A percentile compares a stretch with the other conserved stretches of the same genome.
Conservation (phyloP, 2,113 vertebrate species). For the Mobula hypostoma region DNA sequence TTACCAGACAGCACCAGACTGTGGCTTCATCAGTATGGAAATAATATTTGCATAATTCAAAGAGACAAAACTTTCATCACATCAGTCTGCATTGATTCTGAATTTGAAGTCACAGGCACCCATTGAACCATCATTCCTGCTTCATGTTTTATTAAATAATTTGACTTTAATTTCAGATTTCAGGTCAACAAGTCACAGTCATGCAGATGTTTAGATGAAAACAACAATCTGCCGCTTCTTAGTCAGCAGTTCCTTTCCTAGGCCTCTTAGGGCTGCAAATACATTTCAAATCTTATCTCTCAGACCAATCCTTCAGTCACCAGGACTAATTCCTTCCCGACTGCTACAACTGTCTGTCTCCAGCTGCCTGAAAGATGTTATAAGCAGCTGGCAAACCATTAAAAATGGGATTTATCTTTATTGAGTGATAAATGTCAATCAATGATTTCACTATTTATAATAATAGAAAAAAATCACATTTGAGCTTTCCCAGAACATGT, state of each 20-base stretch:
- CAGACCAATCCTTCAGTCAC: not conserved
- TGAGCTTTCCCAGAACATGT: not conserved
- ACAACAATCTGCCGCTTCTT: not conserved
- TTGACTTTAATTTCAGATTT: not conserved
- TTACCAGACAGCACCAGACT: not conserved
- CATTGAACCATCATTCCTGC: not conserved
- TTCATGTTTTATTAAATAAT: not conserved
- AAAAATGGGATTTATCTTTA: not conserved
- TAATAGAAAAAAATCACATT: not conserved
- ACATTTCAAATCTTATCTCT: not conserved
- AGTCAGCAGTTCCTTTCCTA: not conserved
- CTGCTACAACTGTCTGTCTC: not conserved
- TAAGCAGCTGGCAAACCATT: not conserved
- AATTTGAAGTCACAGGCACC: not conserved
- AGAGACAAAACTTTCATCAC: not conserved
- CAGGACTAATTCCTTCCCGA: not conserved
- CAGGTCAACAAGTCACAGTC: not conserved
- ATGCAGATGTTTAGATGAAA: not conserved
- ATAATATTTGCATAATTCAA: not conserved
- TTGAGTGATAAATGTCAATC: constrained; percentile 1
- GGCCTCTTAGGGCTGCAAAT: not conserved
- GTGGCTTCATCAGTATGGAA: not conserved
- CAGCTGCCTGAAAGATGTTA: not conserved
- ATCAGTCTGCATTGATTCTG: not conserved
- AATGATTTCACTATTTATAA: not conserved